These are phyloP conservation scores for Nasonia giraulti DNA, from an alignment of 1,140 invertebrate species.

Conservation along the genomic window DNA sequence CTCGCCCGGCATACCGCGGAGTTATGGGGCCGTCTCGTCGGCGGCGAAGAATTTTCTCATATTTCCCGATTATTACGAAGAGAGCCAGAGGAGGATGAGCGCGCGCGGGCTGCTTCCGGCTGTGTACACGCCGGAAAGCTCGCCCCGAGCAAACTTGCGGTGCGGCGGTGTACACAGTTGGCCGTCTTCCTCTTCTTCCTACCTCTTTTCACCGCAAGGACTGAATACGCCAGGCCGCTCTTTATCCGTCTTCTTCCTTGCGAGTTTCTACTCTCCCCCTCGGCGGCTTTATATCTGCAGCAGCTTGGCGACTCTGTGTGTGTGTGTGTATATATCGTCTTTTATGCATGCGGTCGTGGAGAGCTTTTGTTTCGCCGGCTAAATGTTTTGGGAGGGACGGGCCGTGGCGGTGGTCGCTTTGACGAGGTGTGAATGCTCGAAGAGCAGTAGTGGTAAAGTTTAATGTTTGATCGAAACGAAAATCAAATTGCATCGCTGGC, in stretches of 20 bases:
- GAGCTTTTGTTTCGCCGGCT: conserved; percentile 24
- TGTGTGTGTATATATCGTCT: background rate
- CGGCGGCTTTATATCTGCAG: background rate
- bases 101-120: background rate
- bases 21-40: conserved; percentile 26
- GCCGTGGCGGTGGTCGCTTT: background rate
- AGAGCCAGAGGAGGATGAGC: background rate
- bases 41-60: conserved; percentile 50
- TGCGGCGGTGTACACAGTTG: background rate
- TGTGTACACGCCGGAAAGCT: conserved; percentile 38
- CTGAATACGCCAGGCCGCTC: conserved; percentile 22
- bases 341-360: background rate
- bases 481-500: too few species aligned
- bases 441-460: background rate
- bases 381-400: conserved; percentile 34
- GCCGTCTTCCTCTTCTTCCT: conserved; percentile 23
- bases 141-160: conserved; percentile 12
- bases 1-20: conserved; percentile 32
- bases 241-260: conserved; percentile 30
- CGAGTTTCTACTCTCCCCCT: background rate
- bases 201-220: conserved; percentile 35
- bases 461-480: too few species aligned
- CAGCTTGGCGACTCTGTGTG: background rate
- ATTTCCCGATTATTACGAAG: conserved; percentile 50
- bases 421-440: background rate